Conservation (phyloP, 2,113 vertebrate species). For the Martes martes region DNA sequence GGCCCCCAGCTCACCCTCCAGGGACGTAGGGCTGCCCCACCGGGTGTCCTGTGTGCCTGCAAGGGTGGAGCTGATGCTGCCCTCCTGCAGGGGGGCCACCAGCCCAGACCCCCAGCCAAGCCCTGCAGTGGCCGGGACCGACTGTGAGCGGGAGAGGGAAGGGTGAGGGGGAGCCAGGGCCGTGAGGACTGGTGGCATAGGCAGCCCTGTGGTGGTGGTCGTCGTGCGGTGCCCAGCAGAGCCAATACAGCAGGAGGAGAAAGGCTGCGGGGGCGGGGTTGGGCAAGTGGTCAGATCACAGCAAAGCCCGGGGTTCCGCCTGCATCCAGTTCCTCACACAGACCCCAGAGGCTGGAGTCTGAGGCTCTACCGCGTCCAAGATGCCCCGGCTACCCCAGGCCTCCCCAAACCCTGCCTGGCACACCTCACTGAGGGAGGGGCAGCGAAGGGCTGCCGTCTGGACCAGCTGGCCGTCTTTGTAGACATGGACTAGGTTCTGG, state of each 20-base stretch:
- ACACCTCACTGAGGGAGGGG: slow-evolving; percentile 94
- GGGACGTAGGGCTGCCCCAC: slow-evolving; percentile 97
- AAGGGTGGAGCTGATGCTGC: slow-evolving; percentile 87
- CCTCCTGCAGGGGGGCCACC: slow-evolving; percentile 78
- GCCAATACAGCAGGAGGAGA: slow-evolving; percentile 97
- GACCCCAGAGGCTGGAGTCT: not conserved
- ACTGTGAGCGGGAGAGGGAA: slow-evolving; percentile 90
- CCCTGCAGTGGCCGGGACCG: slow-evolving; percentile 82
- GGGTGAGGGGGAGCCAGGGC: slow-evolving; percentile 74
- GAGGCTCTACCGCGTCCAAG: not conserved
- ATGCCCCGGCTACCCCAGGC: not conserved
- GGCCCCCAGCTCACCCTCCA: slow-evolving; percentile 92
- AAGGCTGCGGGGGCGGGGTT: slow-evolving; percentile 84
- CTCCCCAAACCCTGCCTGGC: not conserved
- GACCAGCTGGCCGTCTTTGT: slow-evolving; percentile 87
- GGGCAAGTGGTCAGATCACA: not conserved
- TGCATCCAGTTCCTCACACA: not conserved
- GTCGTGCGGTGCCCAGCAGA: slow-evolving; percentile 96
- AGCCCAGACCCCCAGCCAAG: slow-evolving; percentile 80
- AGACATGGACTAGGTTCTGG: slow-evolving; percentile 93
- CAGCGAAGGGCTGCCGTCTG: slow-evolving; percentile 92
- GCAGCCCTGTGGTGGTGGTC: slow-evolving; percentile 82
- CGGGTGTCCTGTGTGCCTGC: slow-evolving; percentile 95
- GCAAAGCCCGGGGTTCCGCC: not conserved
- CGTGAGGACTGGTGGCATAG: not conserved